Base-by-base conservation (phyloP, 2,888 invertebrate species). In the Auanema freiburgensis region DNA sequence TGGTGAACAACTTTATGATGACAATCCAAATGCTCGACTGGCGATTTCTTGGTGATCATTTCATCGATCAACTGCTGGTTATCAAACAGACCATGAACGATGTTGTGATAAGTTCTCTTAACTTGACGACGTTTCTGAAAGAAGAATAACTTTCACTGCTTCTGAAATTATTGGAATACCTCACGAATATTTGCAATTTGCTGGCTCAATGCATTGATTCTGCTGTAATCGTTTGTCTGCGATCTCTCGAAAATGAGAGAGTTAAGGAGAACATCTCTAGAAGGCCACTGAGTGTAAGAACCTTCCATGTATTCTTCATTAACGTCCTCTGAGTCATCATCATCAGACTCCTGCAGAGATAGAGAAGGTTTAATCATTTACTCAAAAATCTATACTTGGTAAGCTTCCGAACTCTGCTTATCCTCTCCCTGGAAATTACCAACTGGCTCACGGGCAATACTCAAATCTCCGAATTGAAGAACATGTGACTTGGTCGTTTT, bases 401-500 rank as follows among this genome's bases (percentile, higher is more conserved):
- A 3, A 3, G 8, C 8, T 33, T 33, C 33, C 3, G 33, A 33
- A 12, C 14, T 46, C 12, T 25, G 10, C 50, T 54, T 60, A 40
- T 54, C 64, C 23, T 65, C 70, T 40, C 85, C 85, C 64, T 84
- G 85, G 80, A 85, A 86, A 57, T 84, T 81, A 18, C 79, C 80
- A 1, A 85, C 84, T 14, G 72, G 70, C 57, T 81, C 77, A 40
- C 65, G 60, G 43, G 71, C 69, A 63, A 83, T 79, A n/a, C 49
- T 55, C 68, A 84, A 67, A 74, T 88, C 87, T 55, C 89, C 89
- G 83, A 85, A 89, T 21, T 88, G 86, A 83, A 84, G 84, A 5
- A 88, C 88, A 79, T 88, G 88, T 60, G 88, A 88, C n/a, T 86
- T 85, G 79, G 86, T 88, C 6, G 88, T 88, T 75, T 86, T 85